Base-by-base conservation (phyloP, 2,113 vertebrate species). In the Eubucco bourcierii region DNA sequence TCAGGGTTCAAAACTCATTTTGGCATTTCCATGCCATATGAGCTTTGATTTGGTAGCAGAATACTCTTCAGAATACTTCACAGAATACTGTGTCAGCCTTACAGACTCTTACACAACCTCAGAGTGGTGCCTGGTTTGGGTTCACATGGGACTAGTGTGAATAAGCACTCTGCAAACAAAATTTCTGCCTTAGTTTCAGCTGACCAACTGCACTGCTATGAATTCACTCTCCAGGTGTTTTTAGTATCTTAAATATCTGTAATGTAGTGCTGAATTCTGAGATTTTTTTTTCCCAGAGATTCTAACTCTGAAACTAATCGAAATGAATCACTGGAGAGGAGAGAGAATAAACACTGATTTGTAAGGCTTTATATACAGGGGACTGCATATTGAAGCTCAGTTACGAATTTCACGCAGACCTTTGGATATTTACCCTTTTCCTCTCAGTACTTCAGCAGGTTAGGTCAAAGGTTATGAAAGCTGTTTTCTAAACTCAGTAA, bases 1-100 rank as follows among this genome's bases (percentile, higher is more conserved):
- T 15, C 33, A 61, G 37, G 8, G 31, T 85, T 65, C 29, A 74
- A 78, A 74, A 60, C 31, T 60, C 18, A 7, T 14, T 29, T 82
- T 27, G 7, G n/a, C 33, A 61, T 60, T 61, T 68, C 68, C 46
- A 34, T 25, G 71, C 8, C 46, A 74, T 34, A 17, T 52, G 6
- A 75, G 23, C 27, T 86, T n/a, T 2, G 9, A 7, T 31, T 66
- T 15, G 85, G 65, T 9, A 58, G 46, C 15, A 75, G 46, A 85
- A 61, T 18, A 33, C 7, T 27, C 56, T 19, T 79, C 18, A n/a
- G n/a, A n/a, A n/a, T n/a, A n/a, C n/a, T n/a, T n/a, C n/a, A n/a
- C n/a, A n/a, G n/a, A n/a, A n/a, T n/a, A n/a, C 28, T 1, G 0
- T 5, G 20, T 7, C 65, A 64, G 55, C n/a, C 55, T 21, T 70